phyloP scores from a whole-genome alignment of 2,888 invertebrate species.

The Apomyelois bistriatella region DNA sequence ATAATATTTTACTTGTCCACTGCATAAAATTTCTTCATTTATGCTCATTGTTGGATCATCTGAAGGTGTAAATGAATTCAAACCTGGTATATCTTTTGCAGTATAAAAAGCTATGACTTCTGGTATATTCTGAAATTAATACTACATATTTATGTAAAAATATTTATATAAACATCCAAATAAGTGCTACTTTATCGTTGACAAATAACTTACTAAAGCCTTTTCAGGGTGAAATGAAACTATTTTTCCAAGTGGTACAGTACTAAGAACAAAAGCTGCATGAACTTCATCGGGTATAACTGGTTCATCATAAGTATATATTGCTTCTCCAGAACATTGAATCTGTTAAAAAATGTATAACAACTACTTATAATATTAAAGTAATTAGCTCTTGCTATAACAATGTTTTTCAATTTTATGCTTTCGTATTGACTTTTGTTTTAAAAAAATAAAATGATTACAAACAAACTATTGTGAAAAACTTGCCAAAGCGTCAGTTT shows the following conservation, averaged over 20 bases:
- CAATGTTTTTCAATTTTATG: no score
- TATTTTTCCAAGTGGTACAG: slow-evolving; percentile 75
- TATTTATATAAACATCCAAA: no score
- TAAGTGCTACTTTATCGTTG: no score
- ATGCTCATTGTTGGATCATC: neutral
- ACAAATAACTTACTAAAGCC: slow-evolving; percentile 47
- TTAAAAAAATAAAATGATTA: no score
- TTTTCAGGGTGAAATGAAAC: slow-evolving; percentile 77
- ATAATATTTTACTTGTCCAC: slow-evolving; percentile 39
- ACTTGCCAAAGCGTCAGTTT: slow-evolving; percentile 75
- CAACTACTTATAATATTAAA: no score
- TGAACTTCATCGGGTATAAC: slow-evolving; percentile 80
- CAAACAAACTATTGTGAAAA: neutral
- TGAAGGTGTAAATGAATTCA: slow-evolving; percentile 76
- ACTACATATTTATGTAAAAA: neutral
- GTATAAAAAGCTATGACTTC: slow-evolving; percentile 81
- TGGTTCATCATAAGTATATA: slow-evolving; percentile 83
- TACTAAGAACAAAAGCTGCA: slow-evolving; percentile 82
- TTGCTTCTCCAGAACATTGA: slow-evolving; percentile 84
- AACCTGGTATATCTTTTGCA: slow-evolving; percentile 82
- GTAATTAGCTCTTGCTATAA: neutral
- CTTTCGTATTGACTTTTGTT: no score
- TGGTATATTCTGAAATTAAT: slow-evolving; percentile 63
- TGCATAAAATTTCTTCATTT: slow-evolving; percentile 64
- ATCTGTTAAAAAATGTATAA: slow-evolving; percentile 33